Evolutionary conservation across 2,797 vertebrate species (phyloP).

Genomic region (Manis pentadactyla): DNA sequence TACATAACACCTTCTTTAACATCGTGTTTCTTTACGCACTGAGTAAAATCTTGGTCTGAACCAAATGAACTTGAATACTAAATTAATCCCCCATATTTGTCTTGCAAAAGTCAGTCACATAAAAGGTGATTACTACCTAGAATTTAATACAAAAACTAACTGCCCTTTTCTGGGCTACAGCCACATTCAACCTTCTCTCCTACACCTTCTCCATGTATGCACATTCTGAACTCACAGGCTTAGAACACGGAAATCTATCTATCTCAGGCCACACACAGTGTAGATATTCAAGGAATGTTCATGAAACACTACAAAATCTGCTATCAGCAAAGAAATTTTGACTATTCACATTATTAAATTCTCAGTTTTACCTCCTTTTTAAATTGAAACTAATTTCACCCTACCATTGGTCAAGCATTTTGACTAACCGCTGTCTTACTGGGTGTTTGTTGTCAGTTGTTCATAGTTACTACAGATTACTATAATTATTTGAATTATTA

Average conservation of each 20-base stretch:
- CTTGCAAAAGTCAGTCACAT: background rate
- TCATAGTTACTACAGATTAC: background rate
- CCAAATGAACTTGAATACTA: background rate
- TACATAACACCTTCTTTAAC: background rate
- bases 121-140: constrained; percentile 19
- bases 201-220: background rate
- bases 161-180: background rate
- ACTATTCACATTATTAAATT: background rate
- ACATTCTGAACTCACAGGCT: background rate
- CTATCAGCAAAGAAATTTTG: background rate
- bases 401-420: background rate
- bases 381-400: background rate
- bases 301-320: background rate
- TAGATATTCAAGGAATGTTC: background rate
- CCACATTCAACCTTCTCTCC: background rate
- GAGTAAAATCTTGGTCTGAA: background rate
- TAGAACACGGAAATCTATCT: background rate
- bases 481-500: background rate
- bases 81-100: background rate
- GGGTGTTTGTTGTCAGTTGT: background rate
- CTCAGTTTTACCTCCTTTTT: background rate
- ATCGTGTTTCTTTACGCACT: background rate
- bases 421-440: background rate
- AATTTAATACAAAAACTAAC: background rate
- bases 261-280: background rate